These are phyloP conservation scores for Drosophila imparisetae DNA, from an alignment of 2,888 invertebrate genomes.

Conservation along the genomic window DNA sequence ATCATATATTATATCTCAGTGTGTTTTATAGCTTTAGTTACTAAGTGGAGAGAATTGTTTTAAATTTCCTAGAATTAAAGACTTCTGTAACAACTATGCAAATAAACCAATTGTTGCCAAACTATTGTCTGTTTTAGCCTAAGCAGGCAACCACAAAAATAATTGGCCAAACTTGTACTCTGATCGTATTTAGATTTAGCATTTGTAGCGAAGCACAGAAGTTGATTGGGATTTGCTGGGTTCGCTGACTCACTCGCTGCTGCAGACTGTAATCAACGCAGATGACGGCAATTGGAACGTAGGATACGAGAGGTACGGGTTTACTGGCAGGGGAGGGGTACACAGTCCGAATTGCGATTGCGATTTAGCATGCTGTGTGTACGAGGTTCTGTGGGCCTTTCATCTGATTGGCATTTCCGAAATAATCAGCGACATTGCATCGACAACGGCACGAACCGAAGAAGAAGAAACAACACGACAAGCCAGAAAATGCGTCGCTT, in stretches of 20 bases:
- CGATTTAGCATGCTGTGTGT: slow-evolving; percentile 27
- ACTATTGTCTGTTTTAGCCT: slow-evolving; percentile 3
- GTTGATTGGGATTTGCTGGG: slow-evolving; percentile 27
- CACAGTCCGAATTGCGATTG: slow-evolving; percentile 17
- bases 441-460: slow-evolving; percentile 60
- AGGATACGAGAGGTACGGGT: slow-evolving; percentile 11
- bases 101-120: slow-evolving; percentile 62
- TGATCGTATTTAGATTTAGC: slow-evolving; percentile 39
- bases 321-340: background rate
- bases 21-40: slow-evolving; percentile 34
- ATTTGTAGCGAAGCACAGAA: slow-evolving; percentile 33
- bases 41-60: slow-evolving; percentile 44
- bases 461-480: slow-evolving; percentile 44
- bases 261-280: slow-evolving; percentile 57
- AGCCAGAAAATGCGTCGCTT: slow-evolving; percentile 61
- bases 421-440: slow-evolving; percentile 72
- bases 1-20: slow-evolving; percentile 7
- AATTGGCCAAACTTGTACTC: slow-evolving; percentile 65
- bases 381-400: slow-evolving; percentile 53
- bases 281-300: slow-evolving; percentile 33
- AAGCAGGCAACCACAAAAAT: slow-evolving; percentile 34
- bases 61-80: slow-evolving; percentile 8
- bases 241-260: slow-evolving; percentile 45
- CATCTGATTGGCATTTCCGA: slow-evolving; percentile 81
- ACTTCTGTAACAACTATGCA: slow-evolving; percentile 42